phyloP scores from a whole-genome alignment of 2,888 invertebrate genomes.

The Apeira syringaria region DNA sequence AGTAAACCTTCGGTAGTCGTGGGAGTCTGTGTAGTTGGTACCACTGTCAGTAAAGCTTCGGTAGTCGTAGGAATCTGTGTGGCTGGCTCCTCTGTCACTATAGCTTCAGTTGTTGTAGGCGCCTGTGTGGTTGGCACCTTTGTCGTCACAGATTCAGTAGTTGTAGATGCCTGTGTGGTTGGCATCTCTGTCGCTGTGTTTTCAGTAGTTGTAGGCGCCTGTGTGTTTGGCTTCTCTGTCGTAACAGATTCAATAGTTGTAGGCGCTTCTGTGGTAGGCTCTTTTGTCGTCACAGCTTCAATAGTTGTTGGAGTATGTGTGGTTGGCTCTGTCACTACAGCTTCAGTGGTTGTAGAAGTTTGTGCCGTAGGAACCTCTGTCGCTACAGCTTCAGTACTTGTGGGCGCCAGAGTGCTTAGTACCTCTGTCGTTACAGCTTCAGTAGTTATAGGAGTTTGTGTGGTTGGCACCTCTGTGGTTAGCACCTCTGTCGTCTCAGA shows the following conservation, averaged over 20 bases:
- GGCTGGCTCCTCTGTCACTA: background rate
- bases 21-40: background rate
- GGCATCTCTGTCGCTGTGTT: background rate
- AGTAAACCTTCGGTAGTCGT: background rate
- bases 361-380: background rate
- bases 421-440: background rate
- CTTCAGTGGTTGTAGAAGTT: background rate
- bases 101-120: background rate
- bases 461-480: constrained; percentile 1
- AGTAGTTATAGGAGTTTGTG: background rate
- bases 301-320: background rate
- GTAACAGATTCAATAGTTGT: no score
- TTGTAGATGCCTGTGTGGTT: background rate
- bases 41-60: background rate
- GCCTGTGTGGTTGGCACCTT: no score
- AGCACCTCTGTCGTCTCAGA: background rate
- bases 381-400: background rate
- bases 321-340: background rate
- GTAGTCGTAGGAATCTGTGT: background rate
- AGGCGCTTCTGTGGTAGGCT: no score
- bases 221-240: background rate
- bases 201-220: background rate
- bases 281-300: background rate
- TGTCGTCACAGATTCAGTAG: background rate
- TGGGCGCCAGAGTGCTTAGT: background rate